Base-by-base conservation (phyloP, 2,888 invertebrate species). In the Torymus tubicola region DNA sequence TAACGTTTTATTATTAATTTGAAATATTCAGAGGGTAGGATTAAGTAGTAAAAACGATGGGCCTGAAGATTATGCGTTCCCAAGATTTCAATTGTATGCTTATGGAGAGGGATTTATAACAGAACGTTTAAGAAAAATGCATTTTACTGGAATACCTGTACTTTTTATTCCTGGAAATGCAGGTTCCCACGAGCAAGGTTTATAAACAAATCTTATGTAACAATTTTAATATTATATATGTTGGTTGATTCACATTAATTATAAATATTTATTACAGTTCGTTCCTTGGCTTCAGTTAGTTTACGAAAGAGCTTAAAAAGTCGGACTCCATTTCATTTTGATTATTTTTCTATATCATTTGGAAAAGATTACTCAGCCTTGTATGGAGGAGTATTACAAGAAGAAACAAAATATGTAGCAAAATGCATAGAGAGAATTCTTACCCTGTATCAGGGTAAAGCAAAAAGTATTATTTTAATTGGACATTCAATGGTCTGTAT, bases 91-190 rank as follows among this genome's bases (percentile, higher is more conserved):
- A 52, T 92, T 99, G 0, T 97, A 96, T 90, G 95, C 96, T 1
- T 99, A 99, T 89, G 96, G 97, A 82, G 99, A 99, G 92, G 98
- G 98, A 21, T 91, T 93, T 84, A 92, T 93, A 70, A 95, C 95
- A 0, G 93, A 95, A 86, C 93, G 92, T 85, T 93, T 95, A 0
- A 92, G 96, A 83, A 93, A 93, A 87, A 94, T 94, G 93, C 92
- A 94, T 88, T 96, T 96, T 91, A 93, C 93, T 87, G 99, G 99
- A 0, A 95, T 98, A 67, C 99, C 99, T 8, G 96, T 99, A 0
- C 92, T 99, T 69, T 99, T 97, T 92, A 93, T 99, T 79, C 99
- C 98, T 16, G 99, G 99, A 13, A 99, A 98, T 92, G 96, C 96
- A 64, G 99, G 99, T 0, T 98, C 98, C 61, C 95, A 96, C 87